Conservation (phyloP, 1,140 invertebrate species). For the Leptopilina clavipes region DNA sequence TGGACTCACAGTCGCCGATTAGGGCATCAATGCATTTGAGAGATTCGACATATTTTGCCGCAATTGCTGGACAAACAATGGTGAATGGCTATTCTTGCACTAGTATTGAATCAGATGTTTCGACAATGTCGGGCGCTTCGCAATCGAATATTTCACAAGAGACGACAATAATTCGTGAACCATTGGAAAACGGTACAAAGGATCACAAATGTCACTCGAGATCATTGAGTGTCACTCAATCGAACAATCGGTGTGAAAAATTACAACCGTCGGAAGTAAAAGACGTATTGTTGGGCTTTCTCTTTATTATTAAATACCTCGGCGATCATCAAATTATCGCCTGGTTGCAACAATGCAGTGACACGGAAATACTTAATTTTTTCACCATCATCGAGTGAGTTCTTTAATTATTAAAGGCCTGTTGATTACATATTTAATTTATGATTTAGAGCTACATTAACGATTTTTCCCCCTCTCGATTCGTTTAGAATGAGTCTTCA, state of each 20-base stretch:
- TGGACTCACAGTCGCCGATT: constrained; percentile 77
- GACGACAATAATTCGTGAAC: constrained; percentile 77
- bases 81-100: constrained; percentile 75
- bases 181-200: constrained; percentile 63
- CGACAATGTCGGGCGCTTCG: constrained; percentile 77
- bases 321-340: constrained; percentile 90
- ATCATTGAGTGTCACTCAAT: constrained; percentile 77
- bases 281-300: constrained; percentile 91
- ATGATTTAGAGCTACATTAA: background rate
- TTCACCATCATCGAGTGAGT: constrained; percentile 88
- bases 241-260: constrained; percentile 80
- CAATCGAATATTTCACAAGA: constrained; percentile 79
- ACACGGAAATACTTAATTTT: constrained; percentile 85
- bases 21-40: constrained; percentile 78
- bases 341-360: constrained; percentile 91
- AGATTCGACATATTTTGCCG: constrained; percentile 85
- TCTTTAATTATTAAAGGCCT: constrained; percentile 19
- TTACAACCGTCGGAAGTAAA: constrained; percentile 85
- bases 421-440: too few species aligned
- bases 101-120: constrained; percentile 80
- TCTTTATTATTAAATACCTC: constrained; percentile 93
- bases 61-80: constrained; percentile 84
- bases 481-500: constrained; percentile 84
- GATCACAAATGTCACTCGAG: constrained; percentile 70
- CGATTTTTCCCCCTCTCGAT: constrained; percentile 42